phyloP scores from a whole-genome alignment of 2,888 invertebrate species.

The Carabus problematicus region DNA sequence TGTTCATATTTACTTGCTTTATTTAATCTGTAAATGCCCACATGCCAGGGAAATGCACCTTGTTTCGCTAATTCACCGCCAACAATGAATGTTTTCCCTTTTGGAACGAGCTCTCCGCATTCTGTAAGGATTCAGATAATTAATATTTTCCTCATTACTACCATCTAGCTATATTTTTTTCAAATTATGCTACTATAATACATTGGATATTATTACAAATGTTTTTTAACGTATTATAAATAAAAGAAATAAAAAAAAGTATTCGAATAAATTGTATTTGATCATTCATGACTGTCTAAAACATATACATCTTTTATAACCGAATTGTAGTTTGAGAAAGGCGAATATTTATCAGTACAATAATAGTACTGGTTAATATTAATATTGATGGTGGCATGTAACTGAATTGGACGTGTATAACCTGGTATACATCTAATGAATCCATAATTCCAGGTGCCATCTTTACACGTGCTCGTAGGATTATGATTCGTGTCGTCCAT shows the following conservation, averaged over 20 bases:
- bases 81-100: slow-evolving; percentile 50
- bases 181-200: too few relatives aligned
- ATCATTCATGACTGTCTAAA: too few relatives aligned
- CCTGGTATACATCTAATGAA: slow-evolving; percentile 38
- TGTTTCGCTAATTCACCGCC: slow-evolving; percentile 49
- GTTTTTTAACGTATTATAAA: too few relatives aligned
- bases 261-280: too few relatives aligned
- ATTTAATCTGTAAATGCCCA: slow-evolving; percentile 49
- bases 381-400: slow-evolving; percentile 1
- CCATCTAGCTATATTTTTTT: too few relatives aligned
- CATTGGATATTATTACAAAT: too few relatives aligned
- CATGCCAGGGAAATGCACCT: slow-evolving; percentile 55
- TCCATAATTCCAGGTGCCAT: slow-evolving; percentile 37
- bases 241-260: too few relatives aligned
- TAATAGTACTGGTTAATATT: too few relatives aligned
- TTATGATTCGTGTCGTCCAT: neutral
- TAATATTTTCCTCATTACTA: too few relatives aligned
- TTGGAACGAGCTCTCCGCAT: slow-evolving; percentile 53
- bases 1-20: slow-evolving; percentile 21
- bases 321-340: too few relatives aligned
- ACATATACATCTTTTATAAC: too few relatives aligned
- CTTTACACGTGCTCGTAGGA: slow-evolving; percentile 20
- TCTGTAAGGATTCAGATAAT: slow-evolving; percentile 43
- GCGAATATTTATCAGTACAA: too few relatives aligned
- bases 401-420: slow-evolving; percentile 4